A percentile compares a stretch with the other conserved stretches of the same genome.
Evolutionary conservation across 2,113 vertebrate genomes (phyloP).

Genomic region (Salvelinus sp.): DNA sequence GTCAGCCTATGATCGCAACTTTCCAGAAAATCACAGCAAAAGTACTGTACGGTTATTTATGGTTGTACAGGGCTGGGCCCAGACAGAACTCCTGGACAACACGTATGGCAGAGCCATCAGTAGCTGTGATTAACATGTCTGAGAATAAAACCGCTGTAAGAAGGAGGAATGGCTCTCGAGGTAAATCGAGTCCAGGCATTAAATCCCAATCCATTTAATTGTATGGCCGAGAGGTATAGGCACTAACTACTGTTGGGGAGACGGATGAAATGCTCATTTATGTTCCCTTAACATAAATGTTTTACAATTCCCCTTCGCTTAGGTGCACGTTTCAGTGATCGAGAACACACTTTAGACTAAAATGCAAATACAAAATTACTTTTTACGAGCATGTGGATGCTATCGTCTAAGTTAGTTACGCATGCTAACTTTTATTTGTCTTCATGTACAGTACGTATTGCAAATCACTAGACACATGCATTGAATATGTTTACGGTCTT

Average conservation of each 20-base stretch:
- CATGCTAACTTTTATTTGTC: no score
- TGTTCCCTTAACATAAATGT: slow-evolving; percentile 47
- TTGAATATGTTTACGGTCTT: no score
- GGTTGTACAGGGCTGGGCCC: slow-evolving; percentile 41
- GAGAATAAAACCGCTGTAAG: slow-evolving; percentile 57
- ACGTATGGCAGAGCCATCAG: slow-evolving; percentile 67
- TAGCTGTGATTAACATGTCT: slow-evolving; percentile 69
- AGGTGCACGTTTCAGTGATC: neutral
- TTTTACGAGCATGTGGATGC: no score
- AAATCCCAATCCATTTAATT: slow-evolving; percentile 70
- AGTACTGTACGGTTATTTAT: slow-evolving; percentile 60
- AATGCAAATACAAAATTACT: no score
- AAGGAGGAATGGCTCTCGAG: slow-evolving; percentile 59
- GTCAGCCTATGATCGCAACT: slow-evolving; percentile 35
- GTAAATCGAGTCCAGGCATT: slow-evolving; percentile 44
- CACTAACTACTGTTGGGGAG: slow-evolving; percentile 50
- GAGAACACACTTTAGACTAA: no score
- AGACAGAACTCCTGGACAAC: slow-evolving; percentile 55
- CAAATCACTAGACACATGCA: no score
- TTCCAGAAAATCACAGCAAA: slow-evolving; percentile 51
- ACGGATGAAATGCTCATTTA: slow-evolving; percentile 63
- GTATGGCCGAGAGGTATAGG: slow-evolving; percentile 54
- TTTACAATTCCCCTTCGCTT: slow-evolving; percentile 33
- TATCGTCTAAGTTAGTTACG: no score
- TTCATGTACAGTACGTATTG: no score